These are phyloP conservation scores for Atopsyche davidsoni DNA, from an alignment of 1,140 invertebrate genomes.

Conservation along the genomic window DNA sequence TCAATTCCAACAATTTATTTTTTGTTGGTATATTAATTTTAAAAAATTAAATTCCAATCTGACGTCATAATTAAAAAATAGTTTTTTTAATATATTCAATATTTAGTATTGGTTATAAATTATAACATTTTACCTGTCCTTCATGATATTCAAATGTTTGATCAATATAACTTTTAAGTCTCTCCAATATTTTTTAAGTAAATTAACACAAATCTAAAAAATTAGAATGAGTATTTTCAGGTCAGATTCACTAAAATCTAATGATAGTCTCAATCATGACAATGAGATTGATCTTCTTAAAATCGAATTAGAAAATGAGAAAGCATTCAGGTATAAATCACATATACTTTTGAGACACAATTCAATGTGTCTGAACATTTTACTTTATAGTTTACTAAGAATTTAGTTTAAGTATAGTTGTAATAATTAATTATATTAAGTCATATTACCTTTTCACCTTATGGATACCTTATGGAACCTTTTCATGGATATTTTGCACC, in stretches of 20 bases:
- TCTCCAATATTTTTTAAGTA: background rate
- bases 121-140: too few relatives aligned
- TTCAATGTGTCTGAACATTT: background rate
- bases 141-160: too few relatives aligned
- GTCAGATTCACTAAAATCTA: slow-evolving; percentile 28
- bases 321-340: slow-evolving; percentile 37
- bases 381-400: slow-evolving; percentile 3
- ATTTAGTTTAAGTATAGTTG: slow-evolving; percentile 15
- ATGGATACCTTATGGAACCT: slow-evolving; percentile 12
- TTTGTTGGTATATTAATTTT: too few relatives aligned
- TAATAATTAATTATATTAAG: slow-evolving; percentile 9
- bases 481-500: background rate
- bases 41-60: too few relatives aligned
- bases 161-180: background rate
- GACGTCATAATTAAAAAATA: too few relatives aligned
- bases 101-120: too few relatives aligned
- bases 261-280: slow-evolving; percentile 31
- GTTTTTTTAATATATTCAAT: too few relatives aligned
- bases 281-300: slow-evolving; percentile 44
- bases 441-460: background rate
- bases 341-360: slow-evolving; percentile 8
- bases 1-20: too few relatives aligned
- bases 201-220: background rate
- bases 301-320: slow-evolving; percentile 47
- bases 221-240: slow-evolving; percentile 16